Conservation (phyloP, 2,797 vertebrate genomes). For the Paedocypris micromegethes region DNA sequence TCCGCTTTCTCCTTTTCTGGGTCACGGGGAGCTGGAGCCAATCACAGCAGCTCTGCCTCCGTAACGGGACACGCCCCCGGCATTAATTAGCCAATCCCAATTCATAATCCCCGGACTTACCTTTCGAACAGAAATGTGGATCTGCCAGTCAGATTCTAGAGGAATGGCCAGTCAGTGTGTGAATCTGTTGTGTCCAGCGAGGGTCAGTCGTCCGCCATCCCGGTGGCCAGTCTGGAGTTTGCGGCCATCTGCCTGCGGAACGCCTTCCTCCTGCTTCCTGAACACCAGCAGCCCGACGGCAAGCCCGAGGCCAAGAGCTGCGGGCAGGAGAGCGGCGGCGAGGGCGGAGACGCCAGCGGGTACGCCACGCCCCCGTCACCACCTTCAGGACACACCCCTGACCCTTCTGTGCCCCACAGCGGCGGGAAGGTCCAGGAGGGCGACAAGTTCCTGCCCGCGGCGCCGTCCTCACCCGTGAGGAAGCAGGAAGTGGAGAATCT, state of each 20-base stretch:
- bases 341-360: constrained; percentile 92
- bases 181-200: constrained; percentile 68
- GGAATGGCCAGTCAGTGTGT: constrained; percentile 6
- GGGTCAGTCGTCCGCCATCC: constrained; percentile 94
- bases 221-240: constrained; percentile 98
- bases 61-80: no score
- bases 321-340: constrained; percentile 80
- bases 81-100: no score
- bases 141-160: constrained; percentile 1
- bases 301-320: constrained; percentile 86
- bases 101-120: no score
- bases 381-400: no score
- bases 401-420: constrained; percentile 59
- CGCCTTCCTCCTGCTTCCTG: constrained; percentile 86
- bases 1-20: no score
- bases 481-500: constrained; percentile 97
- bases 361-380: constrained; percentile 43
- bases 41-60: no score
- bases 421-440: constrained; percentile 85
- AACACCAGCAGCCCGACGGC: constrained; percentile 83
- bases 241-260: constrained; percentile 96
- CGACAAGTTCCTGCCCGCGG: constrained; percentile 90
- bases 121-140: not conserved
- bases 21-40: no score
- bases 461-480: constrained; percentile 90